These are phyloP conservation scores for Brachionus rubens DNA, from an alignment of 1,140 invertebrate species.

Conservation along the genomic window DNA sequence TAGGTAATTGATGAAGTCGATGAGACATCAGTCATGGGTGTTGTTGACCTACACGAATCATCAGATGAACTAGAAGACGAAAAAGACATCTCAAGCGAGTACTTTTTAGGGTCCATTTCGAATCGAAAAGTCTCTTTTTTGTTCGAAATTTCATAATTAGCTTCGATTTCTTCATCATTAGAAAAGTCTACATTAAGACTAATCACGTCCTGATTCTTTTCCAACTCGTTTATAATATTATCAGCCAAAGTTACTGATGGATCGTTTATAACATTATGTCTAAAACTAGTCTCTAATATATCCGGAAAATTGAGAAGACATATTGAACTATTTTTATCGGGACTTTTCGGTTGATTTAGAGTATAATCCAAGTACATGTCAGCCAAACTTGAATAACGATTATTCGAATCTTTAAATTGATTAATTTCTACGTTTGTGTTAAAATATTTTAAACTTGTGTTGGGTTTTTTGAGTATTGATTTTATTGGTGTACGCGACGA, in stretches of 20 bases:
- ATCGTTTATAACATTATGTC: slow-evolving; percentile 1
- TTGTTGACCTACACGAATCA: neutral
- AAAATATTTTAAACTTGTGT: neutral
- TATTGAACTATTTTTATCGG: neutral
- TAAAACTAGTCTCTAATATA: slow-evolving; percentile 3
- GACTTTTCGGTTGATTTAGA: neutral
- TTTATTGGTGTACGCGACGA: neutral
- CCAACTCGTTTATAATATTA: neutral
- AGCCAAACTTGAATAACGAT: neutral
- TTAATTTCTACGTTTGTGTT: neutral
- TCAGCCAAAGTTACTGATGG: neutral
- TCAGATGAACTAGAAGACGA: neutral
- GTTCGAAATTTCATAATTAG: no score
- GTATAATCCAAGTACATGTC: slow-evolving; percentile 19
- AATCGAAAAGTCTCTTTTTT: neutral
- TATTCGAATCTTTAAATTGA: neutral
- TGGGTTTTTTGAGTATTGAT: slow-evolving; percentile 30
- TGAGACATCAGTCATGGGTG: neutral
- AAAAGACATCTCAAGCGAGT: neutral
- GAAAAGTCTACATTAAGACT: slow-evolving; percentile 25
- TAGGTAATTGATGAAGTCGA: slow-evolving; percentile 7
- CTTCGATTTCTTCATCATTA: neutral
- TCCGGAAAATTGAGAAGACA: neutral
- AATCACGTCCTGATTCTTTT: neutral
- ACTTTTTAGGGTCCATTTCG: neutral